Base-by-base conservation (phyloP, 2,113 vertebrate species). In the Hydropotes inermis region DNA sequence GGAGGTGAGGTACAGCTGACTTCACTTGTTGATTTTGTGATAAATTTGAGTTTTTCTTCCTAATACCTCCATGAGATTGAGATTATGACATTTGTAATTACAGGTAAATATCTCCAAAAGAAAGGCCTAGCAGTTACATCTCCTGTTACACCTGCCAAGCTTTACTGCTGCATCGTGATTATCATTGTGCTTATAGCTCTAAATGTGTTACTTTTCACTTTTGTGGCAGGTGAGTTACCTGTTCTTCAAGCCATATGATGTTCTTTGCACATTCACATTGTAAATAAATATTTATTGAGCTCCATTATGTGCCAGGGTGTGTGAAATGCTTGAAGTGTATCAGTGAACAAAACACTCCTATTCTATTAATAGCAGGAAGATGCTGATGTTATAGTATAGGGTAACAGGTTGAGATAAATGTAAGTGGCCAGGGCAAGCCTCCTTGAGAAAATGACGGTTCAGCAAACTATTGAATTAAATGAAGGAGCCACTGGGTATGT, bases 151-250 rank as follows among this genome's bases (percentile, higher is more conserved):
- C 6, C 0, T 21, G 1, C 0, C 30, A 25, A 0, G 10, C 1
- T 60, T 55, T 5, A 2, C 17, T 54, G 1, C 3, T 47, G 5
- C 25, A 1, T 14, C 33, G 0, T 30, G 13, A 11, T 45, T 27
- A 11, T n/a, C 17, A 0, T n/a, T 25, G 0, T 0, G 0, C 1
- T 79, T 15, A 19, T 95, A 0, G 1, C 0, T 70, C 0, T 1
- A 39, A 6, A 0, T 81, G 30, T 28, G 85, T 19, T 0, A 7
- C 12, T 89, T 58, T 25, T 8, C 23, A 0, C 8, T 27, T 1
- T 6, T 28, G 4, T 87, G 27, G 5, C 30, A 82, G 25, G 94
- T 96, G 57, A 94, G 96, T 58, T 55, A 54, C 33, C 11, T 70
- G 19, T 57, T 57, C 17, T 58, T 2, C 21, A 87, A 39, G 60